Conservation (phyloP, 2,797 vertebrate genomes). For the Cirrhinus mrigala region DNA sequence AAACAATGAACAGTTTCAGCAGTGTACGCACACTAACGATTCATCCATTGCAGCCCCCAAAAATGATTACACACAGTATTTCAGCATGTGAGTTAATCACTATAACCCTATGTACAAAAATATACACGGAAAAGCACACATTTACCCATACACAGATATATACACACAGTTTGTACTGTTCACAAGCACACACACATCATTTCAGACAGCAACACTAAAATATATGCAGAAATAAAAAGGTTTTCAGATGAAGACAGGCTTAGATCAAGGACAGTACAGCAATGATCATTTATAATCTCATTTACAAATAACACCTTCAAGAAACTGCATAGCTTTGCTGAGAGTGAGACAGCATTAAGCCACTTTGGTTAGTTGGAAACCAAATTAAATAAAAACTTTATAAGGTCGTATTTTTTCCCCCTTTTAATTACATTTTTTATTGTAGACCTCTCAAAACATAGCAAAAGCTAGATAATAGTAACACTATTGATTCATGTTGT, state of each 20-base stretch:
- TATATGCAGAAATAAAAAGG: constrained; percentile 15
- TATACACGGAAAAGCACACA: constrained; percentile 58
- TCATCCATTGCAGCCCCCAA: constrained; percentile 23
- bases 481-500: not conserved
- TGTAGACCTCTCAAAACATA: constrained; percentile 17
- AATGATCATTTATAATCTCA: constrained; percentile 46
- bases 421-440: not conserved
- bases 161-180: constrained; percentile 47
- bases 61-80: not conserved
- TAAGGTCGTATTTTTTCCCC: not conserved
- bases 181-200: constrained; percentile 49
- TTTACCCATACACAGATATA: constrained; percentile 68
- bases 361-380: constrained; percentile 58
- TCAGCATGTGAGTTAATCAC: constrained; percentile 36
- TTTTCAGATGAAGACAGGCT: constrained; percentile 9
- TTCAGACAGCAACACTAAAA: constrained; percentile 51
- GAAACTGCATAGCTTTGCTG: constrained; percentile 59
- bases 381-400: constrained; percentile 46
- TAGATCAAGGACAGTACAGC: constrained; percentile 50
- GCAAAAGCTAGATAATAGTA: not conserved
- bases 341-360: constrained; percentile 59
- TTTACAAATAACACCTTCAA: constrained; percentile 49
- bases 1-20: constrained; percentile 44
- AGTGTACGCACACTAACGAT: constrained; percentile 56
- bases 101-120: constrained; percentile 57